Percentiles rank a stretch among this genome's conserved stretches.
Conservation (phyloP, 2,888 invertebrate genomes). For the Drosophila borborema region DNA sequence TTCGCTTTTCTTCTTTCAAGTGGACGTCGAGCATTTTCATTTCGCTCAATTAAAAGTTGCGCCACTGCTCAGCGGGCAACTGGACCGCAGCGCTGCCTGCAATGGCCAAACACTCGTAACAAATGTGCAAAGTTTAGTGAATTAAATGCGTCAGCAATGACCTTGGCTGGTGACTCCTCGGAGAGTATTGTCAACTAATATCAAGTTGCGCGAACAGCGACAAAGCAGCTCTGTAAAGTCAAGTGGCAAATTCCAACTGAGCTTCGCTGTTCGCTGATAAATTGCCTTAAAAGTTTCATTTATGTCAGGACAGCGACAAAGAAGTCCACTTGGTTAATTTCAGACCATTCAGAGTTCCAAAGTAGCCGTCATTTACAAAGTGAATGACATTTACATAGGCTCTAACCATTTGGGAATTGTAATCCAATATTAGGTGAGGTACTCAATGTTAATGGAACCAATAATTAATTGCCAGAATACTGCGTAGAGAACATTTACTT, state of each 20-base stretch:
- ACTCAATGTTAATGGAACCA: background rate
- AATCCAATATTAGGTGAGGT: background rate
- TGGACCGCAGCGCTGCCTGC: constrained; percentile 42
- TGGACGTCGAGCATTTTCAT: constrained; percentile 46
- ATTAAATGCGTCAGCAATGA: constrained; percentile 64
- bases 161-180: constrained; percentile 36
- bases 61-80: constrained; percentile 20
- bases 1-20: constrained; percentile 22
- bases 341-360: background rate
- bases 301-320: constrained; percentile 4
- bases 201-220: constrained; percentile 27
- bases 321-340: background rate
- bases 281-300: constrained; percentile 30
- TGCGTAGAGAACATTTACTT: background rate
- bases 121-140: constrained; percentile 74
- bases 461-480: background rate
- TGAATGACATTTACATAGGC: background rate
- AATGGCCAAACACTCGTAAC: constrained; percentile 44
- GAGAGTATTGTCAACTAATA: constrained; percentile 32
- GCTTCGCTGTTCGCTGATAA: constrained; percentile 16
- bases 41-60: constrained; percentile 73
- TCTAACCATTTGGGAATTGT: background rate
- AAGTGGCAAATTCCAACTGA: constrained; percentile 2
- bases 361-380: background rate
- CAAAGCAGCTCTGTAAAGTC: constrained; percentile 9